These are phyloP conservation scores for Thalassaphorura encarpata DNA, from an alignment of 1,140 invertebrate species.

Conservation along the genomic window DNA sequence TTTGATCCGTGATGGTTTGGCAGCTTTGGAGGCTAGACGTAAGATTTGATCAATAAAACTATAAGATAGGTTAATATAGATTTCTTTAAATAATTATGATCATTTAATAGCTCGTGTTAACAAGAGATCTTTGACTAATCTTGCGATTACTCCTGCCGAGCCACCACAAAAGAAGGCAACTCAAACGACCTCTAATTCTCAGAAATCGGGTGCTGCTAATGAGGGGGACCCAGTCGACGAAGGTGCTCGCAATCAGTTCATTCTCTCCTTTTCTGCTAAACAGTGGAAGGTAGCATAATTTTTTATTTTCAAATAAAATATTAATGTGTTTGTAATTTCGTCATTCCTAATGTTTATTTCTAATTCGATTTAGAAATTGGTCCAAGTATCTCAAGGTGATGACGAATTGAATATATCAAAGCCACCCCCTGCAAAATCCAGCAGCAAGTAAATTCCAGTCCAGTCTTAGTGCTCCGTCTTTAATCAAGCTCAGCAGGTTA, in stretches of 20 bases:
- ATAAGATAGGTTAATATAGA: neutral
- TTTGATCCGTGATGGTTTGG: constrained; percentile 13
- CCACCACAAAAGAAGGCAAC: neutral
- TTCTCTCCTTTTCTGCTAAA: constrained; percentile 4
- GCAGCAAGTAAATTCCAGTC: too few species aligned
- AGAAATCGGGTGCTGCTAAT: neutral
- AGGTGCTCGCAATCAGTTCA: neutral
- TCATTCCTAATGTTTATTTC: too few species aligned
- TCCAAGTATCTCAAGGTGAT: too few species aligned
- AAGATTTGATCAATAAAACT: neutral
- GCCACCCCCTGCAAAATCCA: too few species aligned
- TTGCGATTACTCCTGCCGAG: neutral
- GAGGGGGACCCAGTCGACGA: neutral
- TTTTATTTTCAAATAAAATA: too few species aligned
- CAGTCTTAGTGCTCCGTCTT: too few species aligned
- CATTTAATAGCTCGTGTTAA: neutral
- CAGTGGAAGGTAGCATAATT: constrained; percentile 9
- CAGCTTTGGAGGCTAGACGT: too few species aligned
- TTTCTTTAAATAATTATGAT: neutral
- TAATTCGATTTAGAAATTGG: too few species aligned
- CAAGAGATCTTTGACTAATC: neutral
- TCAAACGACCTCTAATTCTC: neutral
- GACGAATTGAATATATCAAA: too few species aligned
- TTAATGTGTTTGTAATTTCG: too few species aligned
- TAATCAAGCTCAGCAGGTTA: too few species aligned